Evolutionary conservation across 2,888 invertebrate species (phyloP), one percentile per base, ranked within the genome.

Genomic region (Acrobasis consociella): DNA sequence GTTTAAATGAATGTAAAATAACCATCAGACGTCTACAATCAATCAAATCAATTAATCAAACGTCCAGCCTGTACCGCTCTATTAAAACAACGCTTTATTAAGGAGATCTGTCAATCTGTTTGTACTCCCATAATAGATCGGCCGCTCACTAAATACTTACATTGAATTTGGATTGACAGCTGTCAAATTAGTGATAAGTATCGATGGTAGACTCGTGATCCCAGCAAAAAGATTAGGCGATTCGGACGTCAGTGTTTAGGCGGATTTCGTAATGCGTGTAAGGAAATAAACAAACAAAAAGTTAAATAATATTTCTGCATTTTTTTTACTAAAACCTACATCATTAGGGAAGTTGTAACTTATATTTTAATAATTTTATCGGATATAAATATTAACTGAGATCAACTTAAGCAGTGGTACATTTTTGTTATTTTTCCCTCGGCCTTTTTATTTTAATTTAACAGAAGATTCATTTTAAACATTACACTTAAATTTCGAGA

Each of bases 121-220:
- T 60, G 59, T 60, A 51, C 59, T 56, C 39, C 42, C 22, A 22
- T 17, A 56, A 56, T 22, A 56, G 56, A 56, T 56, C 42, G 17
- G 16, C 55, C 22, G 56, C 22, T 56, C 15, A 37, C 49, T 63
- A 46, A 52, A 55, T 46, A 37, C 16, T 72, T 72, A 70, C 70
- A 71, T 75, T 70, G 69, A 72, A 69, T 70, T 71, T 64, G 65
- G 76, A 76, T 71, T 71, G 76, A 74, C 76, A 74, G 75, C 76
- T 76, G 76, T 73, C 76, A 73, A 73, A 76, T 76, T 74, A 75
- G 62, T 67, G 75, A 76, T 75, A 71, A 64, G 64, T 71, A 76
- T 74, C 73, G 64, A n/a, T 15, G 9, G 16, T 46, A 22, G 62
- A 55, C 55, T 55, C 37, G 49, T 62, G 55, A 62, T 62, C 62